Conservation (phyloP, 2,888 invertebrate species). For the Tortrix viridana region DNA sequence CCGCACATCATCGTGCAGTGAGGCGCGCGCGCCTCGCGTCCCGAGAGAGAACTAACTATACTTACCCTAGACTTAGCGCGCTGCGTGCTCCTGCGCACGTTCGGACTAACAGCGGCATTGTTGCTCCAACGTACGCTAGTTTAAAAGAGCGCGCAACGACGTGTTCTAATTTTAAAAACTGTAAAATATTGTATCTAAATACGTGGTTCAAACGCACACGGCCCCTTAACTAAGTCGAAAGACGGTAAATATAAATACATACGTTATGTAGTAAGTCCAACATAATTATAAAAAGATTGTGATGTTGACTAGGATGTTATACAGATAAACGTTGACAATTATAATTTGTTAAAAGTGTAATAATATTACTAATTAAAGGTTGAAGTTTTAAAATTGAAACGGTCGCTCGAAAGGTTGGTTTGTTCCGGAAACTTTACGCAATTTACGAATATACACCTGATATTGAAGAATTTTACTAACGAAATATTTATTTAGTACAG, state of each 20-base stretch:
- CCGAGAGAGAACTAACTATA: slow-evolving; percentile 35
- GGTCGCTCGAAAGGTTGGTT: slow-evolving; percentile 29
- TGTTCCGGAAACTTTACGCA: slow-evolving; percentile 29
- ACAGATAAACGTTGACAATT: slow-evolving; percentile 73
- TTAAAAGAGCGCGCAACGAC: slow-evolving; percentile 3
- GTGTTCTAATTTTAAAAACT: slow-evolving; percentile 54
- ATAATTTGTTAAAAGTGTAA: slow-evolving; percentile 75
- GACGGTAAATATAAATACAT: slow-evolving; percentile 69
- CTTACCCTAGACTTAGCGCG: slow-evolving; percentile 21
- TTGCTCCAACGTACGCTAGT: too few species aligned
- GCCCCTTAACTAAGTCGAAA: slow-evolving; percentile 66
- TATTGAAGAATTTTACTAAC: slow-evolving; percentile 35
- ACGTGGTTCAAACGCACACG: slow-evolving; percentile 82
- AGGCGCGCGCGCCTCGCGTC: slow-evolving; percentile 45
- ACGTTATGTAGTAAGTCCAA: slow-evolving; percentile 68
- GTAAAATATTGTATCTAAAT: slow-evolving; percentile 56
- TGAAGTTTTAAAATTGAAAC: slow-evolving; percentile 52
- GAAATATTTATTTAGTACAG: slow-evolving; percentile 32
- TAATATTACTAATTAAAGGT: slow-evolving; percentile 62
- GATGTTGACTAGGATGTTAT: slow-evolving; percentile 78
- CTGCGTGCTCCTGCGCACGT: not conserved
- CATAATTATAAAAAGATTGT: slow-evolving; percentile 76
- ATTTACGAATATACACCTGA: slow-evolving; percentile 34
- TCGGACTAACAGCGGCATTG: too few species aligned
- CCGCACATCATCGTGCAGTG: slow-evolving; percentile 98